A percentile compares a stretch with the other conserved stretches of the same genome.
These are phyloP conservation scores for Micropoecilia bifurca DNA, from an alignment of 2,797 vertebrate species.

Conservation along the genomic window DNA sequence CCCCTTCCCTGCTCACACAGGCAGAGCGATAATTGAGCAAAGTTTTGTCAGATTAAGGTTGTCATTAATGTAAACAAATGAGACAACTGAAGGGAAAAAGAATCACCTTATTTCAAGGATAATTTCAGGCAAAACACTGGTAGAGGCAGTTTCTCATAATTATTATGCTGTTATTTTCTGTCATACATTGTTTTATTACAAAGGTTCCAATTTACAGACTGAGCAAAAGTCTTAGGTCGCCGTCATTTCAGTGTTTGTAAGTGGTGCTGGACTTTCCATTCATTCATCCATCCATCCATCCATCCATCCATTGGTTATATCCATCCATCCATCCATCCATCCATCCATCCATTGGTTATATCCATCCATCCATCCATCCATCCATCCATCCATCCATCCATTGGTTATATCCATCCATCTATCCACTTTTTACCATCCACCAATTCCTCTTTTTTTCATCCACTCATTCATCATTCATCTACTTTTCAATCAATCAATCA, in stretches of 20 bases:
- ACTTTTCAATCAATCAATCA: too few relatives aligned
- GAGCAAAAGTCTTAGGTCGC: neutral
- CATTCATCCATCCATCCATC: neutral
- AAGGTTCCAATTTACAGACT: neutral
- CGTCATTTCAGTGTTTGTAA: neutral
- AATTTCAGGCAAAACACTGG: constrained; percentile 6
- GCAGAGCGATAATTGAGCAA: constrained; percentile 14
- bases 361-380: too few relatives aligned
- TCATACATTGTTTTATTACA: neutral
- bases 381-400: too few relatives aligned
- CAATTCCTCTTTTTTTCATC: too few relatives aligned
- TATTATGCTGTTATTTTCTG: neutral
- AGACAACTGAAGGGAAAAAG: neutral
- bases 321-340: too few relatives aligned
- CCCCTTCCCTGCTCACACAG: constrained; percentile 31
- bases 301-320: too few relatives aligned
- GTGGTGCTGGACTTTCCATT: neutral
- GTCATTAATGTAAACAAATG: constrained; percentile 37
- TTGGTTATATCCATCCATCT: too few relatives aligned
- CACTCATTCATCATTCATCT: too few relatives aligned
- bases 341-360: neutral
- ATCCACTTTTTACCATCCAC: too few relatives aligned
- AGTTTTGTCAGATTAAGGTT: constrained; percentile 24
- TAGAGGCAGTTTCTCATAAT: neutral
- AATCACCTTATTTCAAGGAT: neutral